Percentiles rank a stretch among this genome's conserved stretches.
These are phyloP conservation scores for Eupithecia exiguata DNA, from an alignment of 2,888 invertebrate species.

Conservation along the genomic window DNA sequence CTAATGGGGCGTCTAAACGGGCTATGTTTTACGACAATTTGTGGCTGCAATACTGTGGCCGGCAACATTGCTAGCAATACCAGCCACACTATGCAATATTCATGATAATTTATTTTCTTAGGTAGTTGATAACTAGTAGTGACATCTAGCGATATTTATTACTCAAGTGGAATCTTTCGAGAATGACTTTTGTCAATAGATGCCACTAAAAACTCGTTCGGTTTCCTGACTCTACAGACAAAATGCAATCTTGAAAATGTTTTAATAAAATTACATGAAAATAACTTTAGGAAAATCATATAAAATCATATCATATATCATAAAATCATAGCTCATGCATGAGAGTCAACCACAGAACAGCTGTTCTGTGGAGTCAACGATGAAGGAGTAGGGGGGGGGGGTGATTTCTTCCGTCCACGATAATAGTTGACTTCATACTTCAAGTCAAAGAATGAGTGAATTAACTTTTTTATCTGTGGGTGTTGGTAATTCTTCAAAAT, in stretches of 20 bases:
- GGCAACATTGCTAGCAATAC: no score
- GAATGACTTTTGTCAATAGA: background rate
- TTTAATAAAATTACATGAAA: background rate
- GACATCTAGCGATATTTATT: constrained; percentile 20
- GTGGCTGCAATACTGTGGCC: no score
- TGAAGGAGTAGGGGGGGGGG: no score
- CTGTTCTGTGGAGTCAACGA: no score
- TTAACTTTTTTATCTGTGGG: constrained; percentile 55
- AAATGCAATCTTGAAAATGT: background rate
- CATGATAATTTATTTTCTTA: no score
- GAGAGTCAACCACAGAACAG: no score
- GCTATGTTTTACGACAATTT: no score
- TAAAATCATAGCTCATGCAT: no score
- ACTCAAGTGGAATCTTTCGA: background rate
- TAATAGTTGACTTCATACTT: background rate
- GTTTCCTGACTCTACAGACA: background rate
- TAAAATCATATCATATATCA: no score
- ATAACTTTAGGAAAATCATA: background rate
- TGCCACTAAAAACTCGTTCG: background rate
- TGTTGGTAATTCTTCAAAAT: constrained; percentile 87
- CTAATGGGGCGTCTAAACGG: no score
- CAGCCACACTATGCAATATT: no score
- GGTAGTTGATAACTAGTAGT: constrained; percentile 27
- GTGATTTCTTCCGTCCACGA: no score
- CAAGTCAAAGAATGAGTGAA: constrained; percentile 4